Conservation (phyloP, 1,140 invertebrate species). For the Tetramorium parvispinum region DNA sequence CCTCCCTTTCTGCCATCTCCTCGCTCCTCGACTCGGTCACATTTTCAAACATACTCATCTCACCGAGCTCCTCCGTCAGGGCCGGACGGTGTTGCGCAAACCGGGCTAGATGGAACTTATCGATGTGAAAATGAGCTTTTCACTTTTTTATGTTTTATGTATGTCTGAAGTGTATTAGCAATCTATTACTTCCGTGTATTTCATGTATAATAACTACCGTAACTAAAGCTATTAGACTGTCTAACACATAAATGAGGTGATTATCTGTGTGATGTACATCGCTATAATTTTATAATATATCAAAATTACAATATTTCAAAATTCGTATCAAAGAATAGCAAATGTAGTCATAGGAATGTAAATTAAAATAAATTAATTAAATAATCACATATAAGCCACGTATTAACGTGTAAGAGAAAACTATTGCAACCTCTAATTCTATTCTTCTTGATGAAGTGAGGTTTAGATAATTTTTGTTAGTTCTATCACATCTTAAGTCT, state of each 20-base stretch:
- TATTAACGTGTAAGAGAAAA: not conserved
- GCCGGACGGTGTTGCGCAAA: slow-evolving; percentile 25
- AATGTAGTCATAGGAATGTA: too few species aligned
- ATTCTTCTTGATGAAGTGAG: not conserved
- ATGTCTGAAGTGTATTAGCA: slow-evolving; percentile 29
- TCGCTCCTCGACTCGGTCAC: slow-evolving; percentile 69
- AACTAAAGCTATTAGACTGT: slow-evolving; percentile 6
- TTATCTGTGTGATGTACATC: not conserved
- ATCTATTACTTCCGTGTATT: slow-evolving; percentile 18
- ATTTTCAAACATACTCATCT: slow-evolving; percentile 67
- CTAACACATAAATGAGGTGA: not conserved
- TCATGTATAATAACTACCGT: slow-evolving; percentile 16
- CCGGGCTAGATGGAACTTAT: slow-evolving; percentile 31
- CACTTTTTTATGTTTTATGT: not conserved
- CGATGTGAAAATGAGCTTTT: slow-evolving; percentile 5
- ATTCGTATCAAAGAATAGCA: not conserved
- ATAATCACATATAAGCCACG: not conserved
- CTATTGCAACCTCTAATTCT: not conserved
- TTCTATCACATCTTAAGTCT: not conserved
- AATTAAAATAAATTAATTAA: not conserved
- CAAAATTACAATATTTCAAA: not conserved
- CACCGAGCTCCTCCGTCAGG: slow-evolving; percentile 18
- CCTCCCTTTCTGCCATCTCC: slow-evolving; percentile 55
- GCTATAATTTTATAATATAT: not conserved
- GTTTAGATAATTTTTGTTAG: not conserved